phyloP scores from a whole-genome alignment of 1,140 invertebrate genomes.

The Bombus consobrinus region DNA sequence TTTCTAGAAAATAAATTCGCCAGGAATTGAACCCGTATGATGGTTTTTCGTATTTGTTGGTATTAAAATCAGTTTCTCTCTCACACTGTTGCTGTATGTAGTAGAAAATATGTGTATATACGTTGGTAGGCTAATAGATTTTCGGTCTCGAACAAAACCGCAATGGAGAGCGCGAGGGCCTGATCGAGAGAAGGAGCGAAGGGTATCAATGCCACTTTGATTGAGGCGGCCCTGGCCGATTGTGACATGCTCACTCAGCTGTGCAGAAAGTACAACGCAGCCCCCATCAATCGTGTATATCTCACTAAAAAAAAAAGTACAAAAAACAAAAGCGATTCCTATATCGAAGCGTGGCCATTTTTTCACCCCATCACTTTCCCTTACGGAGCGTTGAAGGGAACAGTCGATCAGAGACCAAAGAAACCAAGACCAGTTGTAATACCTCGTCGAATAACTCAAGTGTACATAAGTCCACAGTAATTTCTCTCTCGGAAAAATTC shows the following conservation, averaged over 20 bases:
- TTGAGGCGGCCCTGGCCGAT: constrained; percentile 77
- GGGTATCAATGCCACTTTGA: constrained; percentile 81
- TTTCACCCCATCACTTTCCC: constrained; percentile 56
- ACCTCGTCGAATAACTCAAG: neutral
- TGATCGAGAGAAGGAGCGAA: constrained; percentile 62
- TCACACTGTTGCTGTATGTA: neutral
- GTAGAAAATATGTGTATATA: constrained; percentile 43
- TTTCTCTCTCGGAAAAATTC: neutral
- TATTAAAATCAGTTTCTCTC: constrained; percentile 29
- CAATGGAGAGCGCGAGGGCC: constrained; percentile 63
- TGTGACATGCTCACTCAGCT: constrained; percentile 80
- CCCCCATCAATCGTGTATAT: constrained; percentile 65
- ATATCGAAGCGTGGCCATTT: constrained; percentile 60
- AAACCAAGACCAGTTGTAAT: neutral
- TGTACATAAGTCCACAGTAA: neutral
- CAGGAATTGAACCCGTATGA: neutral
- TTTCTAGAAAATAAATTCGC: neutral
- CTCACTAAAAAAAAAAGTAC: constrained; percentile 56
- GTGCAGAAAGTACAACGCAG: constrained; percentile 74
- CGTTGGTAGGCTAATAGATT: constrained; percentile 75
- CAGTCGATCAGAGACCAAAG: neutral
- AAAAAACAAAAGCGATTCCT: constrained; percentile 60
- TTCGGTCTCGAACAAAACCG: constrained; percentile 72
- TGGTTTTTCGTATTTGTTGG: neutral
- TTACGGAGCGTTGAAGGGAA: constrained; percentile 30